Evolutionary conservation across 2,113 vertebrate species (phyloP).

Genomic region (Ciconia maguari): DNA sequence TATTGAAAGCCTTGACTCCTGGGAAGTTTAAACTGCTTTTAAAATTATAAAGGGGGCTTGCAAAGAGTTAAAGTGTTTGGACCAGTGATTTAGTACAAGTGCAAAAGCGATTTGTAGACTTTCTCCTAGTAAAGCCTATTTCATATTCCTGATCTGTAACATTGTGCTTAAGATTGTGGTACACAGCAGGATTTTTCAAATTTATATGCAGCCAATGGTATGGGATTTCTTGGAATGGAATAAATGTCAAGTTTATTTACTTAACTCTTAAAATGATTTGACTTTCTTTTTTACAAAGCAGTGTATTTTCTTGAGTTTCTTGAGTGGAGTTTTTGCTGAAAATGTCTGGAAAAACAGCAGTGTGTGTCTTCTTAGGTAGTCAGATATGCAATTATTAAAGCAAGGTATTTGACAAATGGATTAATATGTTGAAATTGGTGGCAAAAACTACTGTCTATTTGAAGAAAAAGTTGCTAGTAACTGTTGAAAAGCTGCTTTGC

Average conservation of each 20-base stretch:
- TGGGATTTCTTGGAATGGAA: conserved; percentile 51
- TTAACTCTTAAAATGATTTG: conserved; percentile 56
- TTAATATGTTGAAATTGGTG: neutral
- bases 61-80: conserved; percentile 24
- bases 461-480: neutral
- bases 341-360: neutral
- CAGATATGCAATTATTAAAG: neutral
- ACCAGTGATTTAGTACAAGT: neutral
- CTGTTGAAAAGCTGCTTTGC: conserved; percentile 54
- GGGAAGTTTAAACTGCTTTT: neutral
- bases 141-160: neutral
- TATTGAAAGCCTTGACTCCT: neutral
- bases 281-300: conserved; percentile 47
- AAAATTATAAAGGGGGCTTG: neutral
- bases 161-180: neutral
- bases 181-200: conserved; percentile 40
- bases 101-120: conserved; percentile 5
- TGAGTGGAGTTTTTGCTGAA: neutral
- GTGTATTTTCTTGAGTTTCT: neutral
- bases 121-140: neutral
- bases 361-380: neutral
- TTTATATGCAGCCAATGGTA: conserved; percentile 21
- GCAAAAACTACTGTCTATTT: neutral
- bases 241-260: conserved; percentile 58
- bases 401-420: neutral